A percentile compares a stretch with the other conserved stretches of the same genome.
phyloP scores from a whole-genome alignment of 2,888 invertebrate genomes.

The Diaphora mendica region DNA sequence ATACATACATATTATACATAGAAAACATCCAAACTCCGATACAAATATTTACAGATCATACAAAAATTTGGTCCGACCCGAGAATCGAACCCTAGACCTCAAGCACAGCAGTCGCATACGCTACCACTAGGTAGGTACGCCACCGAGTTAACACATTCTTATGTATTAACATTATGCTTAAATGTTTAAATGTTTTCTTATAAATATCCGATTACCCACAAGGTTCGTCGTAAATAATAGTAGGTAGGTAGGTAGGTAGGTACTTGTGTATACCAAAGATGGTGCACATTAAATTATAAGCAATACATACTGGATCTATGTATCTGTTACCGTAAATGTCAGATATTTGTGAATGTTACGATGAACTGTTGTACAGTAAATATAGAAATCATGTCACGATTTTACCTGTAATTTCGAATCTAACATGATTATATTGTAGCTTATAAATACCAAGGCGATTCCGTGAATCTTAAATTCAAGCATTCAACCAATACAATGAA shows the following conservation, averaged over 20 bases:
- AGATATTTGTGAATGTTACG: neutral
- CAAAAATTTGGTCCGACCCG: too few species aligned
- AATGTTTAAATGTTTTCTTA: neutral
- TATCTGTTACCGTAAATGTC: neutral
- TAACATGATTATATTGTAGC: neutral
- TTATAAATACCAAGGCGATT: too few species aligned
- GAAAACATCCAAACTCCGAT: too few species aligned
- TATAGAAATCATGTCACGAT: neutral
- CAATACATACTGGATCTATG: neutral
- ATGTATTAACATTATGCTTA: neutral
- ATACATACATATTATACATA: too few species aligned
- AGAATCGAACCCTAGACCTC: too few species aligned
- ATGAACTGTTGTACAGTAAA: neutral
- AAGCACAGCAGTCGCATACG: too few species aligned
- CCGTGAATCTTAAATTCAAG: neutral
- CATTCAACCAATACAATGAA: neutral
- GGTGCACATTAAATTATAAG: slow-evolving; percentile 1
- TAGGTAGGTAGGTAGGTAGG: neutral
- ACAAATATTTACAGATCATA: too few species aligned
- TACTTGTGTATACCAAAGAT: neutral
- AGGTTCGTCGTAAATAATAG: neutral
- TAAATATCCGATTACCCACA: neutral
- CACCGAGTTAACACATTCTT: neutral
- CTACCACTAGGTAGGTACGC: too few species aligned
- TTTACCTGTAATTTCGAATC: neutral